Evolutionary conservation across 2,797 vertebrate species (phyloP), one percentile per base, ranked within the genome.

Genomic region (Hoplostethus atlanticus): DNA sequence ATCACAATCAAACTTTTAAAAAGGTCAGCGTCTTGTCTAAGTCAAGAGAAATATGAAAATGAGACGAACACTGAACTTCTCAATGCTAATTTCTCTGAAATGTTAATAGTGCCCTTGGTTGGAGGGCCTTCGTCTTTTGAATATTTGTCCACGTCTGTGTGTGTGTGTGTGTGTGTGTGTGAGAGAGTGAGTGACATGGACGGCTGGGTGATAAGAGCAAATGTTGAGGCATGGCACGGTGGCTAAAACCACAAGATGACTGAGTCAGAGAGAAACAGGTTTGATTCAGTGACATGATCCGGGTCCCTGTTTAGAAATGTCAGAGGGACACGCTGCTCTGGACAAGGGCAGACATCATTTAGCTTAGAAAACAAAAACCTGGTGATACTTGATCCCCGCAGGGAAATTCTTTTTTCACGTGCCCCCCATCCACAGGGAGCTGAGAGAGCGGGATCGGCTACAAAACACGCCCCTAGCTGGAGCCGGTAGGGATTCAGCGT

Each of bases 251-350:
- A 74, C 60, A 56, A 34, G 61, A 69, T 62, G 76, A 73, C 61
- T 72, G 64, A 83, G 73, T 63, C 62, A 57, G 61, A 60, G 15
- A 30, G 73, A 56, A 21, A 53, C n/a, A 64, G 31, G 51, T 81
- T 64, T 42, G 61, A 56, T 47, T 58, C 7, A 12, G 28, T 75
- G 77, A 73, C 73, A 38, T 53, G 54, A 68, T 48, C 68, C 68
- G 70, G 71, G 79, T 70, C 69, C 62, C 67, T 61, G 60, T 67
- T n/a, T 50, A 70, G 59, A 83, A 84, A 84, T 79, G 71, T 74
- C 83, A 80, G 11, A 40, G 59, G 7, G 51, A 55, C 64, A 59
- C 64, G 66, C 72, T 28, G 72, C 58, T 31, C 42, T 42, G 72
- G n/a, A 60, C 36, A 44, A 5, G 1, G 31, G 15, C 34, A n/a